Conservation (phyloP, 2,113 vertebrate genomes). For the Lepus timidus region DNA sequence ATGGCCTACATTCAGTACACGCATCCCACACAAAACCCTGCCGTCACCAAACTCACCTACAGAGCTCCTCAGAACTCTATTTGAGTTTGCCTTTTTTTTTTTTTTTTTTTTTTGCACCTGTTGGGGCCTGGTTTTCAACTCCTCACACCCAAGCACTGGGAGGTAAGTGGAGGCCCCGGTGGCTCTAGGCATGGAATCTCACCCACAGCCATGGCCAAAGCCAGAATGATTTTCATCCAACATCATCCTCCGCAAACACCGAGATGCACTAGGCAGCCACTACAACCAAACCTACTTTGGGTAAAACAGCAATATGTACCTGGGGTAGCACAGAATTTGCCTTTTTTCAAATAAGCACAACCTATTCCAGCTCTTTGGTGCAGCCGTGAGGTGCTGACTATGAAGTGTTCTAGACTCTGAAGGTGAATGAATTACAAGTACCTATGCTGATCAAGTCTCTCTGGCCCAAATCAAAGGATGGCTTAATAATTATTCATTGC, state of each 20-base stretch:
- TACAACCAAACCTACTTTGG: too few species aligned
- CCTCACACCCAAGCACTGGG: too few species aligned
- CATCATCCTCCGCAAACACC: too few species aligned
- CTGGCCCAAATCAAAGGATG: neutral
- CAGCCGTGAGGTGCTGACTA: neutral
- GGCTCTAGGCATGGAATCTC: too few species aligned
- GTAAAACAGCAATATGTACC: too few species aligned
- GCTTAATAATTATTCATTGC: slow-evolving; percentile 18
- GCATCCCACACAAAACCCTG: neutral
- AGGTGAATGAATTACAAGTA: neutral
- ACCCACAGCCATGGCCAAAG: too few species aligned
- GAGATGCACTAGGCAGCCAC: too few species aligned
- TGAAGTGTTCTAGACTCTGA: neutral
- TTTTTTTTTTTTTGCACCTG: neutral
- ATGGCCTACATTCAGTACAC: neutral
- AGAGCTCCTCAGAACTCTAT: neutral
- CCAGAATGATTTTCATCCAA: too few species aligned
- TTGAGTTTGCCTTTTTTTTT: slow-evolving; percentile 34
- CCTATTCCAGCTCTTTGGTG: neutral
- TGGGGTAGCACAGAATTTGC: too few species aligned
- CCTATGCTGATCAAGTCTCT: neutral
- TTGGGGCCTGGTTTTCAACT: too few species aligned
- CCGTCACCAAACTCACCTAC: neutral
- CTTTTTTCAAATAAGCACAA: neutral
- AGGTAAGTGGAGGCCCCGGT: too few species aligned